Base-by-base conservation (phyloP, 2,888 invertebrate species). In the Ernsta delagoae region DNA sequence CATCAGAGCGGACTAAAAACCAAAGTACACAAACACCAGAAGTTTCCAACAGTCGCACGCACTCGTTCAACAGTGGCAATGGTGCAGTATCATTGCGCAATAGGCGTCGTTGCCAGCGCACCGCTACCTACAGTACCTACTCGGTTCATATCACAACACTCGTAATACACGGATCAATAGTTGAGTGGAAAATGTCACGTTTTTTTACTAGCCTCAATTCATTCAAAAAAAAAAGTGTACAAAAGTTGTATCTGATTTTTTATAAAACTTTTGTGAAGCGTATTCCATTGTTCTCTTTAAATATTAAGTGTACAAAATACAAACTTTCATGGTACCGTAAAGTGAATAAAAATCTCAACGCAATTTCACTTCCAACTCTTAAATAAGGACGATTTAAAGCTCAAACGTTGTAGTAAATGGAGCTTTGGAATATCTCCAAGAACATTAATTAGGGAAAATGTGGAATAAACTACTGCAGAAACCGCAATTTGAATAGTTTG, bases 1-100 rank as follows among this genome's bases (percentile, higher is more conserved):
- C 39, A 39, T 39, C 39, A 39, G 2, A 6, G 7, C 6, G 39
- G 7, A 39, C 7, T 6, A 36, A 36, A 39, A 8, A 41, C 9
- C 8, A 9, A 48, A 6, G 12, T 48, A 39, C 11, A 43, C 39
- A 41, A 56, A 24, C 56, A 45, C 36, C 16, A 57, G 65, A n/a
- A 48, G 48, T 12, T 39, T 39, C 31, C 50, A 54, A 11, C 50
- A 50, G 16, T 59, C 16, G 31, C 41, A 43, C 48, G 16, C 59
- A 48, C 41, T 59, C 5, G 45, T 43, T 36, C 56, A 11, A 45
- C 45, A 5, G n/a, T 45, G 43, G 9, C 53, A 31, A 24, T 53
- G 53, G 39, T 66, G 66, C 60, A 66, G 53, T 60, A 60, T 66
- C 53, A 31, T 66, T 66, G 60, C 66, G 66, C 66, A 66, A 66